Evolutionary conservation across 2,888 invertebrate genomes (phyloP).

Genomic region (Tiliacea aurago): DNA sequence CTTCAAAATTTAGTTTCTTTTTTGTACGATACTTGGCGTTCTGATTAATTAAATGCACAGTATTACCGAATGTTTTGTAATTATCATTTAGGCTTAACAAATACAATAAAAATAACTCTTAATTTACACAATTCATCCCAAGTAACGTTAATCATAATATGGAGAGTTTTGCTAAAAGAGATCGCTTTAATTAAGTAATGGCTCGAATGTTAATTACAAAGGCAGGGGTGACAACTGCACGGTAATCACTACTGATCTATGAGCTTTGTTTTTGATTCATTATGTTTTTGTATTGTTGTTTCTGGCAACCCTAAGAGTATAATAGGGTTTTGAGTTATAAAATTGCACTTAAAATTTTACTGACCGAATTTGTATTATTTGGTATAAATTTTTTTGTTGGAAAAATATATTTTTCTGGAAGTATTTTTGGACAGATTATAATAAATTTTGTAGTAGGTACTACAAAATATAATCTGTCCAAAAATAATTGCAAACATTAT

Average conservation of each 20-base stretch:
- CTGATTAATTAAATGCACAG: not conserved
- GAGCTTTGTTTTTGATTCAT: constrained; percentile 67
- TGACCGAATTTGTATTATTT: not conserved
- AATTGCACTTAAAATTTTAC: not conserved
- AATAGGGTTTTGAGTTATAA: not conserved
- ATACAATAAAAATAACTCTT: constrained; percentile 46
- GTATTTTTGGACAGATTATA: too few relatives aligned
- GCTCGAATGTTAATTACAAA: constrained; percentile 94
- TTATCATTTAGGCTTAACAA: not conserved
- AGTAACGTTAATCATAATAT: constrained; percentile 71
- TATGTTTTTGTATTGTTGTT: constrained; percentile 59
- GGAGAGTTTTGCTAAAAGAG: constrained; percentile 79
- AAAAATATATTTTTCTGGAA: too few relatives aligned
- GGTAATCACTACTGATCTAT: constrained; percentile 67
- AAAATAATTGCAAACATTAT: too few relatives aligned
- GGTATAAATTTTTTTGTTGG: too few relatives aligned
- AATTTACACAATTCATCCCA: constrained; percentile 25
- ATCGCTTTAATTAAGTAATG: constrained; percentile 95
- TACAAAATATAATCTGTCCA: too few relatives aligned
- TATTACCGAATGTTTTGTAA: not conserved
- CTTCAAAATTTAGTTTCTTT: not conserved
- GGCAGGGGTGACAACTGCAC: constrained; percentile 82
- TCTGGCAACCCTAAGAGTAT: constrained; percentile 1
- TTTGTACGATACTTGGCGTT: too few relatives aligned
- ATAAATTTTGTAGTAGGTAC: too few relatives aligned